Conservation (phyloP, 2,888 invertebrate genomes). For the Dasysyrphus tricinctus region DNA sequence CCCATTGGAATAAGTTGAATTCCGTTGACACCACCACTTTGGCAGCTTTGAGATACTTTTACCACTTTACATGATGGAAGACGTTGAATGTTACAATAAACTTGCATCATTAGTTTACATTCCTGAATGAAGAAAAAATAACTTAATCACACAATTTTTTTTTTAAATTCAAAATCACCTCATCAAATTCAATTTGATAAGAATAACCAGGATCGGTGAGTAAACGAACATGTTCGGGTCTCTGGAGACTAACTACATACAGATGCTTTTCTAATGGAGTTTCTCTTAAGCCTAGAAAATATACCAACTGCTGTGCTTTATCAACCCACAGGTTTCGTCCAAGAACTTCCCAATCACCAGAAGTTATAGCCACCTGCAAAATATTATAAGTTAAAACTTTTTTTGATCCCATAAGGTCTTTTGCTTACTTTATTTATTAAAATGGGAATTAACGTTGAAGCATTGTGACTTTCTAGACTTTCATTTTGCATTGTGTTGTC, state of each 20-base stretch:
- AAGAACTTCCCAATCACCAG: constrained; percentile 97
- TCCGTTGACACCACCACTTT: constrained; percentile 88
- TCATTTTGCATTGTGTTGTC: constrained; percentile 74
- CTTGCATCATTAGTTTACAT: constrained; percentile 91
- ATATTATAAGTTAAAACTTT: constrained; percentile 79
- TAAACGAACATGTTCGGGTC: constrained; percentile 89
- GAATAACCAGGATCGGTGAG: constrained; percentile 93
- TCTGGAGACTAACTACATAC: constrained; percentile 91
- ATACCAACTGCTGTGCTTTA: constrained; percentile 90
- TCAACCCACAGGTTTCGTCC: constrained; percentile 95
- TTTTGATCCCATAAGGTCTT: background rate
- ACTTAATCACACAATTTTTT: background rate
- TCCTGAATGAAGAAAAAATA: constrained; percentile 84
- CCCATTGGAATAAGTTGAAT: constrained; percentile 88
- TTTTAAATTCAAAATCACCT: constrained; percentile 83
- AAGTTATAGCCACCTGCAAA: constrained; percentile 88
- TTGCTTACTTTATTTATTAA: constrained; percentile 86
- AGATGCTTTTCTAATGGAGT: constrained; percentile 96
- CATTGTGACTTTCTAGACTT: constrained; percentile 78
- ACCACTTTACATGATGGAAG: constrained; percentile 92
- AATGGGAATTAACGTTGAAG: constrained; percentile 85
- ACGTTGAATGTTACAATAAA: constrained; percentile 92
- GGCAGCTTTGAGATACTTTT: constrained; percentile 86
- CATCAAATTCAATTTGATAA: constrained; percentile 91
- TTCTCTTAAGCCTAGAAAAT: constrained; percentile 95